Evolutionary conservation across 2,888 invertebrate species (phyloP).

Genomic region (Amphipyra berbera): DNA sequence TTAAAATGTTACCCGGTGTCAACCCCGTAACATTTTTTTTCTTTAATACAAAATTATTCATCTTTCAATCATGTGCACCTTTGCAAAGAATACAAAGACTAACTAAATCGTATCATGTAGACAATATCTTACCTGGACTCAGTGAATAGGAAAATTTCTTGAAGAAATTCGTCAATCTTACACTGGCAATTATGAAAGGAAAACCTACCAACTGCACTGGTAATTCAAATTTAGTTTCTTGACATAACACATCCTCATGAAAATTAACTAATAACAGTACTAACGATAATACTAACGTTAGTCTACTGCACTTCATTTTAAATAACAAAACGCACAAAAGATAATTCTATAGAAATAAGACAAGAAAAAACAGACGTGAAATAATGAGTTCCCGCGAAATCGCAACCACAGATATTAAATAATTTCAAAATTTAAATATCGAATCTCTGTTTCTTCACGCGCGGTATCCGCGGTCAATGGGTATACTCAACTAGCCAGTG

Average conservation of each 20-base stretch:
- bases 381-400: constrained; percentile 21
- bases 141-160: constrained; percentile 95
- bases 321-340: constrained; percentile 8
- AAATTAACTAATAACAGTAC: constrained; percentile 36
- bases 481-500: constrained; percentile 54
- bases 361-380: not conserved
- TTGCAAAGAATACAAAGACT: not conserved
- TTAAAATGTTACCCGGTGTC: too few species aligned
- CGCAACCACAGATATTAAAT: constrained; percentile 23
- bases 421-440: constrained; percentile 42
- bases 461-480: constrained; percentile 47
- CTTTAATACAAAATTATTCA: too few species aligned
- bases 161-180: constrained; percentile 94
- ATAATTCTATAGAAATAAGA: not conserved
- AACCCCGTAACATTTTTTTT: too few species aligned
- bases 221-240: constrained; percentile 78
- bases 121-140: constrained; percentile 93
- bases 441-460: constrained; percentile 35
- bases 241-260: constrained; percentile 36
- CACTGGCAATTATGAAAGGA: constrained; percentile 95
- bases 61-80: too few species aligned
- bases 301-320: constrained; percentile 49
- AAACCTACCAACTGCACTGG: constrained; percentile 96
- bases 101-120: not conserved
- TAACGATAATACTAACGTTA: constrained; percentile 20